Percentiles rank a stretch among this genome's conserved stretches.
These are phyloP conservation scores for Muscicapa comitata DNA, from an alignment of 2,797 vertebrate species.

Conservation along the genomic window DNA sequence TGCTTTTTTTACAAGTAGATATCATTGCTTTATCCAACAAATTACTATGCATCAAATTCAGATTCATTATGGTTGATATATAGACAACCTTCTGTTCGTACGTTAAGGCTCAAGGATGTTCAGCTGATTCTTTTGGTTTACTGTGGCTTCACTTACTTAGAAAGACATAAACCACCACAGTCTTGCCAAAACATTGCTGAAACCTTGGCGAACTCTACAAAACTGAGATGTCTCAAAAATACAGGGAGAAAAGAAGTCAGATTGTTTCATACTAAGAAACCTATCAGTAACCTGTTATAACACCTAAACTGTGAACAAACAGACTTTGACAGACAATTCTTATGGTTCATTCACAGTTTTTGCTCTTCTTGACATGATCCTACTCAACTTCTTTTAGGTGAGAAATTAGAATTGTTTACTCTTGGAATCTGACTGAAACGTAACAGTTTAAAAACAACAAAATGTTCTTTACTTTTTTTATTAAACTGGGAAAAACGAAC, in stretches of 20 bases:
- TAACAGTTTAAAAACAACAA: background rate
- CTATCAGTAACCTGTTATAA: background rate
- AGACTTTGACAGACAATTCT: background rate
- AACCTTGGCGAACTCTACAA: background rate
- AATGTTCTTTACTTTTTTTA: background rate
- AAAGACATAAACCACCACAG: background rate
- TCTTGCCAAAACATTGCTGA: background rate
- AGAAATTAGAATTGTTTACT: background rate
- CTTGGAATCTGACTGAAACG: background rate
- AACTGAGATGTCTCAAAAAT: background rate
- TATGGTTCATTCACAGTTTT: background rate
- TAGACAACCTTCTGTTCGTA: background rate
- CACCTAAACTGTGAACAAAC: background rate
- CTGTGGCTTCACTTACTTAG: background rate
- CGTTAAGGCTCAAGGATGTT: fast-evolving
- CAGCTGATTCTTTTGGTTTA: background rate
- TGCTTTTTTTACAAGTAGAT: background rate
- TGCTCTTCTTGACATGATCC: background rate
- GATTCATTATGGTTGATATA: background rate
- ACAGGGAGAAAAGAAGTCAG: background rate
- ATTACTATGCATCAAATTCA: background rate
- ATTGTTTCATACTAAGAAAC: background rate
- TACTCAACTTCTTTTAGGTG: background rate
- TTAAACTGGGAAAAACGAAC: background rate
- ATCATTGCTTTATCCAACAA: background rate